phyloP scores from a whole-genome alignment of 2,797 vertebrate genomes.

The Chrysocyon brachyurus region DNA sequence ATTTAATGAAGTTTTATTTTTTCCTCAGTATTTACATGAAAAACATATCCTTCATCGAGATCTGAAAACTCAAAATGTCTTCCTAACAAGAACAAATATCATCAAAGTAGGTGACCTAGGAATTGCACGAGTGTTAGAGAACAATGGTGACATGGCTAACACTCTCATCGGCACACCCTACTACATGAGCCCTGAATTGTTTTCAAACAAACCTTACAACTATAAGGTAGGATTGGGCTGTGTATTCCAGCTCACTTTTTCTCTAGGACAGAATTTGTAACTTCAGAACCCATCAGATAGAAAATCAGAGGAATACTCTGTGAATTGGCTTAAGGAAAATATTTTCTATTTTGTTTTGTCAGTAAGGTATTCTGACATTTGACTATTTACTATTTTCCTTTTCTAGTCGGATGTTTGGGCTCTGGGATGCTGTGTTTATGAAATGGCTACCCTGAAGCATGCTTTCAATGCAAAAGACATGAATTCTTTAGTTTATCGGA shows the following conservation, averaged over 20 bases:
- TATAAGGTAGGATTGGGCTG: constrained; percentile 93
- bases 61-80: constrained; percentile 99
- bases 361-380: constrained; percentile 23
- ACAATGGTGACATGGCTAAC: constrained; percentile 97
- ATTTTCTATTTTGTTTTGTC: background rate
- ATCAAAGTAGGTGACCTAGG: constrained; percentile 99
- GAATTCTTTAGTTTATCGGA: constrained; percentile 98
- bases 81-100: constrained; percentile 97
- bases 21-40: constrained; percentile 96
- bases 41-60: constrained; percentile 97
- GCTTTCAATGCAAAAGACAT: constrained; percentile 99
- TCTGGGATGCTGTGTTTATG: constrained; percentile 98
- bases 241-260: background rate
- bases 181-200: constrained; percentile 99
- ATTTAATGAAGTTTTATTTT: constrained; percentile 30
- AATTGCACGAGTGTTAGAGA: constrained; percentile 97
- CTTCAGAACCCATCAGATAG: constrained; percentile 42
- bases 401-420: constrained; percentile 98
- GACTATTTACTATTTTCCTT: constrained; percentile 71
- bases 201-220: constrained; percentile 98
- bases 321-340: constrained; percentile 48
- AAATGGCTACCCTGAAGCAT: constrained; percentile 98
- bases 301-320: constrained; percentile 15
- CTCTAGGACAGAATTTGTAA: background rate
- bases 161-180: constrained; percentile 99